These are phyloP conservation scores for Anolis sagrei DNA, from an alignment of 2,113 vertebrate genomes.

Conservation along the genomic window DNA sequence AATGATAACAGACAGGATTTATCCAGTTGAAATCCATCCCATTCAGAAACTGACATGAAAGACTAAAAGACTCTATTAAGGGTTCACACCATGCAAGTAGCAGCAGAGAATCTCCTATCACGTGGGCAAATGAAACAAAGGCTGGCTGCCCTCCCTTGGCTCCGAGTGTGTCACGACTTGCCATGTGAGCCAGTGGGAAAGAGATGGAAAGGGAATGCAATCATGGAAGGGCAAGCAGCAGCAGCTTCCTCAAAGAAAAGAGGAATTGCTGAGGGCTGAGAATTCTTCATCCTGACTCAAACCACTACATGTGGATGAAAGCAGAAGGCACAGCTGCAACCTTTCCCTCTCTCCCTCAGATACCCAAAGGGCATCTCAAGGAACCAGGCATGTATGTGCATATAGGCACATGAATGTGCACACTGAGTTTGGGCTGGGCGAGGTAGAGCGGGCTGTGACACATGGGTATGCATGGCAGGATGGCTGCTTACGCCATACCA, in stretches of 20 bases:
- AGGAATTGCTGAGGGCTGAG: not conserved
- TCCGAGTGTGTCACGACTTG: not conserved
- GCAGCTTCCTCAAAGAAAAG: constrained; percentile 7
- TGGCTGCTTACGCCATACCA: not conserved
- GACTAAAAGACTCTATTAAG: not conserved
- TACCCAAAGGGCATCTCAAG: not conserved
- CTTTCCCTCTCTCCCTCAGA: not conserved
- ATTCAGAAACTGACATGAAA: not conserved
- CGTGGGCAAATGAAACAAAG: not conserved
- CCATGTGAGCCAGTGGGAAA: not conserved
- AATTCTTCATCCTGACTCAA: not conserved
- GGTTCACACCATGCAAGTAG: not conserved
- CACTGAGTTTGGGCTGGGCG: not conserved
- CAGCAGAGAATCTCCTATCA: not conserved
- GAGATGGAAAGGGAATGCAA: not conserved
- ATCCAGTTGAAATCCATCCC: no score
- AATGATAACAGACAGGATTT: not conserved
- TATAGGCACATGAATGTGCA: not conserved
- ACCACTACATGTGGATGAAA: not conserved
- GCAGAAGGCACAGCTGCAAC: not conserved
- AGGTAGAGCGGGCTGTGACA: no score
- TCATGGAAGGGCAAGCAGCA: not conserved
- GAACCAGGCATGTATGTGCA: not conserved
- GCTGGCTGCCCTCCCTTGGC: not conserved
- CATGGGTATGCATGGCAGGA: not conserved